Evolutionary conservation across 1,140 invertebrate genomes (phyloP), one percentile per base, ranked within the genome.

Genomic region (Drosophila quadrilineata): DNA sequence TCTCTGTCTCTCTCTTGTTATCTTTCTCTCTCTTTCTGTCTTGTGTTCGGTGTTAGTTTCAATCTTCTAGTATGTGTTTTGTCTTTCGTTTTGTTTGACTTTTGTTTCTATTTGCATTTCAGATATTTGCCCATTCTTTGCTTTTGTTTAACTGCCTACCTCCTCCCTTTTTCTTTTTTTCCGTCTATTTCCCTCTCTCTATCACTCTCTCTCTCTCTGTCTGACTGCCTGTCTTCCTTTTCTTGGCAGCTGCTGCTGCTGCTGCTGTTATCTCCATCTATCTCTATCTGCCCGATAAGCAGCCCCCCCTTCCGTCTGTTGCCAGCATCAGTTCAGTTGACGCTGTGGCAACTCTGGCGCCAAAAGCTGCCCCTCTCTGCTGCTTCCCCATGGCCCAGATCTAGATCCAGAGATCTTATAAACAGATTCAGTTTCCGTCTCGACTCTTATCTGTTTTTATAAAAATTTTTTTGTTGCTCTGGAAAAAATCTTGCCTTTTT

Each of bases 81-180:
- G n/a, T n/a, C n/a, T n/a, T n/a, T n/a, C n/a, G 56, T 53, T 52
- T 66, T 45, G 67, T 41, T 52, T 77, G 79, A 65, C 70, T 53
- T 77, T 74, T 74, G 71, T 66, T 79, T 77, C 70, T 69, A 77
- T 77, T 77, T 77, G 75, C 65, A 57, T 74, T 79, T 65, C 28
- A 70, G 75, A 77, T 74, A 77, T 77, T 77, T 77, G 74, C 56
- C 53, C 43, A 43, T 54, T 75, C 58, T 43, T 57, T 48, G 9
- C 22, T 33, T 14, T 75, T 67, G 67, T 75, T 76, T 45, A 48
- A 67, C 65, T 64, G 52, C 56, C 57, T 46, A 1, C 24, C 8
- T 10, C 21, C n/a, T 53, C 36, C 6, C 54, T 9, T 8, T 28
- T n/a, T 17, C 36, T 19, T 19, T 2, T 26, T 9, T 10, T 43